phyloP scores from a whole-genome alignment of 2,888 invertebrate genomes.

The Agelastica alni region DNA sequence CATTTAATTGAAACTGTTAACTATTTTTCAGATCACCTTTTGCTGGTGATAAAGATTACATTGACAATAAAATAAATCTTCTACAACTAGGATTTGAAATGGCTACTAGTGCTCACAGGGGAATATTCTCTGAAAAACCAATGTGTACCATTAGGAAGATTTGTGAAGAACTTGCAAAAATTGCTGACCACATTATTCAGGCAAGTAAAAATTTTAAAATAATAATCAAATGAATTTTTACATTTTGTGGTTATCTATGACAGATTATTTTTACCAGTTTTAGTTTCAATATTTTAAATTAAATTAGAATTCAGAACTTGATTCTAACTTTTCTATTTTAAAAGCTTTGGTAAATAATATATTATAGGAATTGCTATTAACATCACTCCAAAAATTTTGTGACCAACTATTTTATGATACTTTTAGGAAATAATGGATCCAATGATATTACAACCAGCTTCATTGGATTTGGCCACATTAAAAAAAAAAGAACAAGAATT shows the following conservation, averaged over 20 bases:
- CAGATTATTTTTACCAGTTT: no score
- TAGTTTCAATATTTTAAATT: no score
- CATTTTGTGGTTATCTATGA: no score
- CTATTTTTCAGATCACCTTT: slow-evolving; percentile 62
- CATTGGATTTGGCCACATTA: slow-evolving; percentile 84
- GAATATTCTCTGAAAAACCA: slow-evolving; percentile 86
- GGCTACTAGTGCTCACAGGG: slow-evolving; percentile 88
- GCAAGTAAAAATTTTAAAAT: slow-evolving; percentile 58
- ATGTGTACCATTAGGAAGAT: slow-evolving; percentile 74
- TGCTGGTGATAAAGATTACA: slow-evolving; percentile 69
- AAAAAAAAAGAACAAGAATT: slow-evolving; percentile 86
- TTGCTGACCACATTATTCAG: slow-evolving; percentile 85
- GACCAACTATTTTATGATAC: no score
- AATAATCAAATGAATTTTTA: no score
- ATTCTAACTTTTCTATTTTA: no score
- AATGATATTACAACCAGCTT: slow-evolving; percentile 87
- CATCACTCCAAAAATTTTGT: no score
- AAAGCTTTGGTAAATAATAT: no score
- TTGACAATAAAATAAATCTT: slow-evolving; percentile 71
- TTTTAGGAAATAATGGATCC: slow-evolving; percentile 81
- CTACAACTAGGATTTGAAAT: slow-evolving; percentile 82
- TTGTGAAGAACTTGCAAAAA: slow-evolving; percentile 74
- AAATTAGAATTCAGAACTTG: no score
- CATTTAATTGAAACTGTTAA: no score
- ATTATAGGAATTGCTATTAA: no score